phyloP scores from a whole-genome alignment of 1,140 invertebrate species.

The Metaphire vulgaris region DNA sequence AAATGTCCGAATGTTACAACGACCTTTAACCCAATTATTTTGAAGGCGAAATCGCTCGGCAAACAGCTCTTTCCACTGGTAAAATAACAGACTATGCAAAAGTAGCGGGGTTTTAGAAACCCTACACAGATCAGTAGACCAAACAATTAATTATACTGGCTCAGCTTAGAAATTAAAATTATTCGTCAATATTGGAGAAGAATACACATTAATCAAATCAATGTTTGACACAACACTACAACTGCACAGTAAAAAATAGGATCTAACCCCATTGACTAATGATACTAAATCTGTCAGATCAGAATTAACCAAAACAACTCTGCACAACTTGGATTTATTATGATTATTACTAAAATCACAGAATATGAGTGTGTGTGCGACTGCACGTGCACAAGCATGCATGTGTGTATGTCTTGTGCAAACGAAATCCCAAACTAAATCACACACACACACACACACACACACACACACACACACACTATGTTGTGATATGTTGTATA shows the following conservation, averaged over 20 bases:
- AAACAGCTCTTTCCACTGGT: conserved; percentile 52
- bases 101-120: not conserved
- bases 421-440: not conserved
- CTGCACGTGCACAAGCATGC: too few species aligned
- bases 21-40: conserved; percentile 50
- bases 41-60: conserved; percentile 46
- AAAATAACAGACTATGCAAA: conserved; percentile 28
- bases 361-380: too few species aligned
- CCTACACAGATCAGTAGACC: not conserved
- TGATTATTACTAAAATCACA: not conserved
- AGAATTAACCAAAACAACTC: not conserved
- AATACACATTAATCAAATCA: not conserved
- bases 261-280: not conserved
- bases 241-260: not conserved
- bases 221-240: not conserved
- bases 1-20: conserved; percentile 54
- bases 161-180: not conserved
- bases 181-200: not conserved
- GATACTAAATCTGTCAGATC: not conserved
- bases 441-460: not conserved
- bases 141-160: not conserved
- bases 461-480: not conserved
- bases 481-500: too few species aligned
- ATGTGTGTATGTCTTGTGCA: too few species aligned
- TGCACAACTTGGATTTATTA: not conserved